Base-by-base conservation (phyloP, 1,140 invertebrate genomes). In the Drosophila nigromelanica region DNA sequence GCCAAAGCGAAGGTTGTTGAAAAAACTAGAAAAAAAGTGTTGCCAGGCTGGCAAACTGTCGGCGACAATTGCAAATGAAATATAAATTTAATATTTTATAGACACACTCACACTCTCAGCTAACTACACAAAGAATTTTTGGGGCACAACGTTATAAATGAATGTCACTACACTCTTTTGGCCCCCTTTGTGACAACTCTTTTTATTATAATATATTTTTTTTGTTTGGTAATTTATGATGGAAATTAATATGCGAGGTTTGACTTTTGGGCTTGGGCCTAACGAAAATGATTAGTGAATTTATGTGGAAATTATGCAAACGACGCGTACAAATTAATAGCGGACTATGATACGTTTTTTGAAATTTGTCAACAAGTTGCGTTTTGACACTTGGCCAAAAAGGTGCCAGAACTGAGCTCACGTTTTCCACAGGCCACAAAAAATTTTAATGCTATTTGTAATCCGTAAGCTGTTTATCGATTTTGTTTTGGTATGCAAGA, bases 31-130 rank as follows among this genome's bases (percentile, higher is more conserved):
- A 40, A 37, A 62, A 50, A 52, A 73, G 61, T 37, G 55, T 30
- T 58, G 55, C 55, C 40, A 35, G 52, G 33, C 68, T 64, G 37
- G 52, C 52, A 60, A 74, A 86, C 73, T 81, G 81, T 74, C 62
- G 71, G 51, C 78, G 82, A 86, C 81, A 87, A 86, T 86, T 86
- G 81, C 82, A 86, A 81, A 87, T 87, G 82, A 86, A 81, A 86
- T 87, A 86, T 86, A 86, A 87, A 87, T 86, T 86, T 86, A 87
- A 86, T 86, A 86, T 86, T 81, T 86, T 81, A 86, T 73, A 78
- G 82, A 86, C 66, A 86, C 56, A 48, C 66, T 48, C 60, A 33
- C 60, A 37, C 39, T 47, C 52, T 56, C 62, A 68, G 54, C 55
- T 52, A 47, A 24, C 52, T 48, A 52, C 64, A 56, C 27, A 37